Evolutionary conservation across 2,797 vertebrate species (phyloP), one percentile per base, ranked within the genome.

Genomic region (Ctenochaetus hawaiiensis): DNA sequence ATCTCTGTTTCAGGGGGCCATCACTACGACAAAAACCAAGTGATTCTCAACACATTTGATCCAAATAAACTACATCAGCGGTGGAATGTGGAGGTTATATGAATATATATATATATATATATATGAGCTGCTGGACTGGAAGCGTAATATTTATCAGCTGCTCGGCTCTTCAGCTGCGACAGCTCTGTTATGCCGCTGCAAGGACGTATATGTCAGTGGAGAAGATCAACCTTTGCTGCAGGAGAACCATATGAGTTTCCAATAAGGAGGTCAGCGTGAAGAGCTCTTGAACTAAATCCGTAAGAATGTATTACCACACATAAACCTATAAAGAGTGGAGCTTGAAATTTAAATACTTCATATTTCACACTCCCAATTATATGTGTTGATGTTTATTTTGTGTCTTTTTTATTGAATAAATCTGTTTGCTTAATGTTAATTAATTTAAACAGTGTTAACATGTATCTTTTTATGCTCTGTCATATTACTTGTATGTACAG

Each of bases 51-150:
- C 86, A 89, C 93, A 0, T 81, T 93, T 43, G 94, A 87, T 0
- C 94, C 96, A 66, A 92, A 93, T 2, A 98, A 94, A 90, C 62
- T 69, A 20, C 95, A 95, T 0, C 97, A 99, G 81, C 91, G 85
- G 66, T 99, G 98, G 98, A 90, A 96, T 34, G 91, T 97, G 17
- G 93, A 97, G 78, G 89, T 97, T 41, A 85, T 98, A 5, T 99
- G 93, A 96, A 54, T 34, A 34, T 34, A 34, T 6, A 34, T 34
- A 34, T 34, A 7, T 34, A 7, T 34, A 48, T 49, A 26, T 37
- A n/a, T 5, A 23, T 0, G 23, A 70, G 75, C 63, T 44, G 81
- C 74, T 52, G 44, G 18, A 79, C 57, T 41, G 67, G 51, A 82
- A 62, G 26, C 41, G n/a, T 10, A 41, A 6, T 17, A 62, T 34